Base-by-base conservation (phyloP, 1,140 invertebrate species). In the Drosophila paulistorum region DNA sequence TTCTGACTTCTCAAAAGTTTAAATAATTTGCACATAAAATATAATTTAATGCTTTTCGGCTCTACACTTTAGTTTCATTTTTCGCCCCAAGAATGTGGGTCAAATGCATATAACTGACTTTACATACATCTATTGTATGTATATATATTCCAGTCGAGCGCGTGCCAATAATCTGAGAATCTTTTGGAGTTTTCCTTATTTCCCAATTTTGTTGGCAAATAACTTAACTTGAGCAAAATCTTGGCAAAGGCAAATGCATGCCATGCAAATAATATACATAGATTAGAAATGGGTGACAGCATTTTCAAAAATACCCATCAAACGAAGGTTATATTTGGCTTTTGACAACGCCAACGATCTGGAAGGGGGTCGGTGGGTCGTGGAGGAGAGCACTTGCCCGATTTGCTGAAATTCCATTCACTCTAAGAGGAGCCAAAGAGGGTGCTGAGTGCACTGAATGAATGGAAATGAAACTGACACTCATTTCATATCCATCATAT, bases 1-100 rank as follows among this genome's bases (percentile, higher is more conserved):
- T 83, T 83, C 80, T 68, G 62, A 70, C 61, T 30, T 30, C 74
- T 39, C 37, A 70, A 71, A 62, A 85, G 78, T 86, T 86, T 86
- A 79, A 86, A 86, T 87, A 86, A 86, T 86, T 87, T 86, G 69
- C 79, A 39, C 83, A 86, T 86, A 87, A 86, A 86, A 87, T 82
- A 87, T 86, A 82, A 86, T 86, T 86, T 87, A 86, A 86, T 81
- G 82, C 7, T 58, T 64, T 37, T 37, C 30, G 17, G 45, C 17
- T 17, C 45, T 51, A 51, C 55, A 35, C 13, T 35, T 35, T 37
- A 59, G 30, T 26, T 37, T 20, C 33, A 39, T 39, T 13, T 39
- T 39, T 39, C 37, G 37, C 37, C 37, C 13, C 33, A 10, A 39
- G 39, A 39, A 59, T 37, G 13, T 11, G 9, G 57, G 57, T 59